phyloP scores from a whole-genome alignment of 2,888 invertebrate genomes.

The Pyrgus malvae region DNA sequence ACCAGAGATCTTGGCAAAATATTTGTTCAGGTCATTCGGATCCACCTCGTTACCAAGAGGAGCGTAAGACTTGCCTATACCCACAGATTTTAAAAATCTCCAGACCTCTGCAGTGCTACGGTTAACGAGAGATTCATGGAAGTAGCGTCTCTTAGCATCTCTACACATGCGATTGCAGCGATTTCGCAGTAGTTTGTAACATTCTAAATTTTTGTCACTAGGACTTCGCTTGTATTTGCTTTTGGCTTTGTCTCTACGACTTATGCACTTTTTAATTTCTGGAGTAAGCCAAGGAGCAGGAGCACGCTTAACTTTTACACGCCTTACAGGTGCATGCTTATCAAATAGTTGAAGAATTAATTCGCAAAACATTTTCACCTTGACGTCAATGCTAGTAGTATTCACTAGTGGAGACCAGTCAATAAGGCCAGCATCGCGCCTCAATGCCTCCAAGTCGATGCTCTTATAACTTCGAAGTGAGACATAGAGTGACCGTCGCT shows the following conservation, averaged over 20 bases:
- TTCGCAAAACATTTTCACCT: neutral
- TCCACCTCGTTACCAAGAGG: neutral
- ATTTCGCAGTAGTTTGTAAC: neutral
- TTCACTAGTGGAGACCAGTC: neutral
- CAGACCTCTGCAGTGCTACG: neutral
- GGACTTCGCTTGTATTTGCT: neutral
- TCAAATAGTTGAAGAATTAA: neutral
- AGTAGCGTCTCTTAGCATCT: neutral
- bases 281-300: conserved; percentile 10
- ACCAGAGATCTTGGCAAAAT: neutral
- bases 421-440: too few species aligned
- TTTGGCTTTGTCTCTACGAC: neutral
- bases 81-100: neutral
- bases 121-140: neutral
- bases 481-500: too few species aligned
- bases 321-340: conserved; percentile 7
- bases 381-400: neutral
- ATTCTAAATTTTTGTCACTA: neutral
- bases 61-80: neutral
- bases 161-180: neutral
- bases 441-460: too few species aligned
- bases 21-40: neutral
- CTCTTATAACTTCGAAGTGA: too few species aligned
- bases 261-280: neutral
- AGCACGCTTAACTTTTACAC: conserved; percentile 5